These are phyloP conservation scores for Congeria kusceri DNA, from an alignment of 2,888 invertebrate species.

Conservation along the genomic window DNA sequence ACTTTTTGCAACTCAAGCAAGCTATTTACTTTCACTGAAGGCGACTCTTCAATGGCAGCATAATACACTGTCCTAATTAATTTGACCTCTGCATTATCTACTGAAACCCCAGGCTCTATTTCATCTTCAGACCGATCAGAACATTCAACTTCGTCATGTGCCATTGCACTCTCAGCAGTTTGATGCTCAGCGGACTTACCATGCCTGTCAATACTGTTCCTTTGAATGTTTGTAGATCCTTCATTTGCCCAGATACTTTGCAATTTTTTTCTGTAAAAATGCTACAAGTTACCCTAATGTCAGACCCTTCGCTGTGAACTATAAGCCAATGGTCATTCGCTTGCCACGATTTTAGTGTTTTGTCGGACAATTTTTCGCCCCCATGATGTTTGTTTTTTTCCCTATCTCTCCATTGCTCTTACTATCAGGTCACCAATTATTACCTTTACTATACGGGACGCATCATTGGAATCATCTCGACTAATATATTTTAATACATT, in stretches of 20 bases:
- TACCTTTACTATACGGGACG: neutral
- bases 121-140: neutral
- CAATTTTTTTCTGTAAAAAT: neutral
- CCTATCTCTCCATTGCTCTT: neutral
- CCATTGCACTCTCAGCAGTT: neutral
- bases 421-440: neutral
- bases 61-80: constrained; percentile 41
- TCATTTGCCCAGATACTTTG: constrained; percentile 13
- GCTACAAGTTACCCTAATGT: neutral
- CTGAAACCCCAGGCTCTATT: neutral
- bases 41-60: constrained; percentile 38
- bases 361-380: neutral
- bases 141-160: neutral
- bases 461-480: neutral
- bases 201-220: constrained; percentile 14
- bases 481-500: too few relatives aligned
- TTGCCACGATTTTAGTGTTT: neutral
- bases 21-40: constrained; percentile 36
- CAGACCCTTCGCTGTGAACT: neutral
- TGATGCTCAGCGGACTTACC: neutral
- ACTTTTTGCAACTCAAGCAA: constrained; percentile 39
- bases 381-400: neutral
- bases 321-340: neutral
- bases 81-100: neutral
- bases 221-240: constrained; percentile 17